Conservation (phyloP, 53 echinoderm and acorn worm genomes). For the Temnopleurus reevesii region DNA sequence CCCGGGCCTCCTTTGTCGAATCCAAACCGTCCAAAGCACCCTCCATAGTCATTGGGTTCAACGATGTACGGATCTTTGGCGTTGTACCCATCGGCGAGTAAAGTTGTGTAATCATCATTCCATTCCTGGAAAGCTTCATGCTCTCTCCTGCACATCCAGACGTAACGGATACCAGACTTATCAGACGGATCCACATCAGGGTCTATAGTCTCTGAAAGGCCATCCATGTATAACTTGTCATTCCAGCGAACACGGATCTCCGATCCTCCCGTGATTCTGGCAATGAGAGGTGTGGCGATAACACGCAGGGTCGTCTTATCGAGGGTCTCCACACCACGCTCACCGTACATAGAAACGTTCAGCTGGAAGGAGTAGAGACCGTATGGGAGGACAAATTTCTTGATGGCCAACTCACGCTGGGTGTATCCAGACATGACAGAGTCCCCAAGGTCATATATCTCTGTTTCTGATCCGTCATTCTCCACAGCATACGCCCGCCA, state of each 20-base stretch:
- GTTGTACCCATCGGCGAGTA: slow-evolving; percentile 51
- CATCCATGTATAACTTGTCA: slow-evolving; percentile 66
- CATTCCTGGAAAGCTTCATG: slow-evolving; percentile 82
- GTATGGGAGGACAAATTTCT: slow-evolving; percentile 70
- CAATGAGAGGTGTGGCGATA: slow-evolving; percentile 74
- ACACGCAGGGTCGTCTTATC: slow-evolving; percentile 73
- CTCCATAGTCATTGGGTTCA: slow-evolving; percentile 81
- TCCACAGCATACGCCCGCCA: slow-evolving; percentile 79
- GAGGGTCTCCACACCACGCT: slow-evolving; percentile 75
- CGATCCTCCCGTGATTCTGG: slow-evolving; percentile 78
- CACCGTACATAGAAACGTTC: slow-evolving; percentile 92
- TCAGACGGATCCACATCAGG: slow-evolving; percentile 76
- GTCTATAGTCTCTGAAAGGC: slow-evolving; percentile 71
- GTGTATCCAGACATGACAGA: slow-evolving; percentile 84
- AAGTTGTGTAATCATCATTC: slow-evolving; percentile 75
- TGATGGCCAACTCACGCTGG: slow-evolving; percentile 79
- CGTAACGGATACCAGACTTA: slow-evolving; percentile 70
- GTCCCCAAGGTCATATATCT: slow-evolving; percentile 78
- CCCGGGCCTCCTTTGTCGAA: slow-evolving; percentile 75
- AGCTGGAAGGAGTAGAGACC: slow-evolving; percentile 82
- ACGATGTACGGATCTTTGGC: slow-evolving; percentile 71
- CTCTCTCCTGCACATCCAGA: slow-evolving; percentile 82
- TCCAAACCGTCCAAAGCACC: slow-evolving; percentile 84
- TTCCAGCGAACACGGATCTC: slow-evolving; percentile 81
- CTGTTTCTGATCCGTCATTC: slow-evolving; percentile 49